A percentile compares a stretch with the other conserved stretches of the same genome.
Conservation (phyloP, 1,140 invertebrate species). For the Rhagoletis pomonella region DNA sequence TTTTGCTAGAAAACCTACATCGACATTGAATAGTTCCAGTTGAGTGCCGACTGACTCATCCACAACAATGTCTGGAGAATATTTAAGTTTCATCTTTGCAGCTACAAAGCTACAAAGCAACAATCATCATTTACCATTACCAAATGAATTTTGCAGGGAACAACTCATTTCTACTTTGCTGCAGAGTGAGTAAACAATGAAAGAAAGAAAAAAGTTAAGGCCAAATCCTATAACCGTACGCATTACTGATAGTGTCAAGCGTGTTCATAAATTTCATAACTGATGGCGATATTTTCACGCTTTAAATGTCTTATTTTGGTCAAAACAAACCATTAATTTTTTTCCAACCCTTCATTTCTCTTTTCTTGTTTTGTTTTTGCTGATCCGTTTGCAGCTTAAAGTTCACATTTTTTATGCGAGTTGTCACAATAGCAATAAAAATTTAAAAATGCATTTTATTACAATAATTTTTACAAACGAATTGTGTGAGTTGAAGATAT, state of each 20-base stretch:
- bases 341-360: not conserved
- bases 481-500: slow-evolving; percentile 9
- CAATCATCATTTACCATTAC: not conserved
- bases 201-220: not conserved
- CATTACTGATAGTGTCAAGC: slow-evolving; percentile 19
- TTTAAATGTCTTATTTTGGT: slow-evolving; percentile 51
- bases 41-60: not conserved
- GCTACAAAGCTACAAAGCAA: not conserved
- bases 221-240: slow-evolving; percentile 9
- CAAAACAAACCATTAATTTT: slow-evolving; percentile 51
- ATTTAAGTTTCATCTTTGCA: too few species aligned
- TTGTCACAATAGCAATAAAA: slow-evolving; percentile 51
- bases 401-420: slow-evolving; percentile 45
- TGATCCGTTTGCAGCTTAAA: slow-evolving; percentile 16
- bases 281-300: slow-evolving; percentile 51
- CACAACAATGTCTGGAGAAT: not conserved
- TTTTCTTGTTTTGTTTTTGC: slow-evolving; percentile 21
- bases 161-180: not conserved
- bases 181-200: not conserved
- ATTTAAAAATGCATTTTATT: slow-evolving; percentile 50
- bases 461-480: slow-evolving; percentile 41
- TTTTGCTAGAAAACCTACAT: not conserved
- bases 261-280: slow-evolving; percentile 48
- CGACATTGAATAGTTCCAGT: not conserved
- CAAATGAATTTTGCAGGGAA: not conserved